Evolutionary conservation across 2,113 vertebrate species (phyloP), one percentile per base, ranked within the genome.

Genomic region (Peromyscus leucopus): DNA sequence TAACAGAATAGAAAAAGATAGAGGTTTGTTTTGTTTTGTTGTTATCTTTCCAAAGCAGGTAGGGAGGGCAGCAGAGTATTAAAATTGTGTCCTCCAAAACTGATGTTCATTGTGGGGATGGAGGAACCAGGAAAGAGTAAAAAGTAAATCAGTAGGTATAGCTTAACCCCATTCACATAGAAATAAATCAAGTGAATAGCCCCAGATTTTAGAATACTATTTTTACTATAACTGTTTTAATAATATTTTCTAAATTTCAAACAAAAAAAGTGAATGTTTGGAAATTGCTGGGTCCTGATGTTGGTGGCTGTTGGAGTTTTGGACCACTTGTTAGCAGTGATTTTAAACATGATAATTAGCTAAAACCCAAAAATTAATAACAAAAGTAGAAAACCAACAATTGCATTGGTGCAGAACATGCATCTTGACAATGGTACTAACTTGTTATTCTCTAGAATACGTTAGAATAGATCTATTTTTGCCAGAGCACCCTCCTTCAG

Each of bases 381-480:
- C 33, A 69, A 61, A 95, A 46, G 21, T 24, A 75, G 61, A 55
- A 90, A 89, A 86, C 79, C 91, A 96, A 96, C 89, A 98, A 98
- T 97, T 91, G 97, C 98, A 95, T 85, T 95, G 98, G 98, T 98
- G 98, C 98, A 98, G 98, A 98, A 98, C 98, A 93, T 98, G 99
- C 98, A 98, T 98, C 98, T 98, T 98, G 98, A 98, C 98, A 99
- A 98, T 99, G 98, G 98, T 99, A 99, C 98, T 98, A 98, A 98
- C 98, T 98, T 98, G 98, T 98, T 98, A 95, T 76, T 98, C 98
- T 98, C 55, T 97, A 98, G 98, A 98, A 98, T 98, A 98, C 89
- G 76, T 97, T 98, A 98, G 98, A 98, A 97, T 99, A 99, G 98
- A 96, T 98, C 97, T 98, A 98, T 99, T 99, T 99, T 99, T 99